A percentile compares a stretch with the other conserved stretches of the same genome.
phyloP scores from a whole-genome alignment of 2,113 vertebrate species.

The Nyctereutes procyonoides region DNA sequence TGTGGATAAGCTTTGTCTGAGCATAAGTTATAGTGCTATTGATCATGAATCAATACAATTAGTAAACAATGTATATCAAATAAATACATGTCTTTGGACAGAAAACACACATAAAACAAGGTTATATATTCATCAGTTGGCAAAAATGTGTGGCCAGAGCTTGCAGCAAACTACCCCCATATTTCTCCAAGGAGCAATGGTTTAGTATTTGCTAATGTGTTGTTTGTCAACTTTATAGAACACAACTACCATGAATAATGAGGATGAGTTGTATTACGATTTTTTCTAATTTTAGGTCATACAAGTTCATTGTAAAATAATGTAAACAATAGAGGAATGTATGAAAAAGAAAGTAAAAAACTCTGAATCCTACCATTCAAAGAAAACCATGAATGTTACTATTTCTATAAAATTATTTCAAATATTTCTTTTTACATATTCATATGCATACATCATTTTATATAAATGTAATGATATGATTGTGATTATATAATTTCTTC shows the following conservation, averaged over 20 bases:
- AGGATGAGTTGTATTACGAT: background rate
- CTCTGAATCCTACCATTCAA: background rate
- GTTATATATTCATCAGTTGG: background rate
- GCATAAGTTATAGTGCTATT: background rate
- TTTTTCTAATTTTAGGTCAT: slow-evolving; percentile 17
- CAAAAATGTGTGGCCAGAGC: background rate
- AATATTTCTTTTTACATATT: background rate
- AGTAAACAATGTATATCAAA: background rate
- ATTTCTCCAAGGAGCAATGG: background rate
- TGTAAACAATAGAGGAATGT: background rate
- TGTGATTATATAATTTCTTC: background rate
- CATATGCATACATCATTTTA: background rate
- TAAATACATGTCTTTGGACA: background rate
- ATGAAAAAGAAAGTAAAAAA: background rate
- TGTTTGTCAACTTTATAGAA: background rate
- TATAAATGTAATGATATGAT: background rate
- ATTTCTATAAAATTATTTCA: slow-evolving; percentile 33
- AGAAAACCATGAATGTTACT: background rate
- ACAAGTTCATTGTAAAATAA: background rate
- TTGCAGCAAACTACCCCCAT: background rate
- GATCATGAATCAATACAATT: background rate
- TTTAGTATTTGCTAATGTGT: background rate
- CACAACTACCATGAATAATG: background rate
- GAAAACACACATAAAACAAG: background rate
- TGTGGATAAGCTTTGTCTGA: background rate